Evolutionary conservation across 1,140 invertebrate genomes (phyloP).

Genomic region (Pseudoatta argentina): DNA sequence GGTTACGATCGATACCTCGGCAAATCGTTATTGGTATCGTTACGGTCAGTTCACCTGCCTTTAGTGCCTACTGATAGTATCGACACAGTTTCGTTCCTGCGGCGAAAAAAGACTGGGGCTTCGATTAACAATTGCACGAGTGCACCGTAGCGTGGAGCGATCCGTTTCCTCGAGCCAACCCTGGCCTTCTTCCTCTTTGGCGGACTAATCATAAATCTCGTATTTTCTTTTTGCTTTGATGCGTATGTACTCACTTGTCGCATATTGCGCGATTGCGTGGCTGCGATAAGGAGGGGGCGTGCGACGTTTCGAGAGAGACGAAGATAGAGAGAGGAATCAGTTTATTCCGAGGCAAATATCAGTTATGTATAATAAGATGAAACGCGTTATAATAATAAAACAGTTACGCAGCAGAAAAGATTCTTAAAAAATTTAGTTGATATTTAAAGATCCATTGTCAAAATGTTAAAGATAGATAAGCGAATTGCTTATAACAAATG

Average conservation of each 20-base stretch:
- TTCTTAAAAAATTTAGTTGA: background rate
- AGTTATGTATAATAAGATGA: slow-evolving; percentile 21
- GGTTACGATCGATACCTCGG: slow-evolving; percentile 35
- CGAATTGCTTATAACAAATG: slow-evolving; percentile 20
- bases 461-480: slow-evolving; percentile 37
- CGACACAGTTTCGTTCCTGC: slow-evolving; percentile 56
- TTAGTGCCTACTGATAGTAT: slow-evolving; percentile 46
- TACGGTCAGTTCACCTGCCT: slow-evolving; percentile 39
- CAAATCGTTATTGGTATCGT: slow-evolving; percentile 52
- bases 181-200: slow-evolving; percentile 35
- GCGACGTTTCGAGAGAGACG: background rate
- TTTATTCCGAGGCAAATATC: slow-evolving; percentile 4
- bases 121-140: slow-evolving; percentile 51
- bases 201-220: slow-evolving; percentile 51
- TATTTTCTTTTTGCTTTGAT: slow-evolving; percentile 29
- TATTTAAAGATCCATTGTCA: background rate
- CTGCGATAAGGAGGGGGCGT: slow-evolving; percentile 22
- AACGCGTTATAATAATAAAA: background rate
- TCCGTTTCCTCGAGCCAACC: slow-evolving; percentile 31
- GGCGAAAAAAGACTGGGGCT: slow-evolving; percentile 35
- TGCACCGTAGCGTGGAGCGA: slow-evolving; percentile 48
- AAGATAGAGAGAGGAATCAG: slow-evolving; percentile 2
- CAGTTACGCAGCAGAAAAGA: background rate
- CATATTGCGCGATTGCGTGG: slow-evolving; percentile 47
- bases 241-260: slow-evolving; percentile 31